A percentile compares a stretch with the other conserved stretches of the same genome.
Evolutionary conservation across 37 sponge, comb jelly and placozoan genomes (phyloP).

Genomic region (Axinella damicornis): DNA sequence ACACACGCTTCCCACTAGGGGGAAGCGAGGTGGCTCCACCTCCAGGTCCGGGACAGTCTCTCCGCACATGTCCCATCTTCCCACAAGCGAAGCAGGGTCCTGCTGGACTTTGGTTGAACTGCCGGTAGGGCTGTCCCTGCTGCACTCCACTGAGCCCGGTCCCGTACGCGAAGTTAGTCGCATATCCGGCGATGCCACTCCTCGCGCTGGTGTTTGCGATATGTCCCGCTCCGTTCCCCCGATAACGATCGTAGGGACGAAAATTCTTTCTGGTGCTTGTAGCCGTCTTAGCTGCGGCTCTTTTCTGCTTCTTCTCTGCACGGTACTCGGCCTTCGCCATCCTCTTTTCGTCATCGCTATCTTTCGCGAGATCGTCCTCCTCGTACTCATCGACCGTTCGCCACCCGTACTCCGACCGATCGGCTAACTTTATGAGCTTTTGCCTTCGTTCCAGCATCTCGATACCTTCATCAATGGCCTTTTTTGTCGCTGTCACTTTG

Average conservation of each 20-base stretch:
- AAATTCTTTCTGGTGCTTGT: too few species aligned
- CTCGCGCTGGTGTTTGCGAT: too few species aligned
- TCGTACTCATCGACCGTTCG: background rate
- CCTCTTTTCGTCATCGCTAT: constrained; percentile 8
- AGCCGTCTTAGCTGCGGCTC: too few species aligned
- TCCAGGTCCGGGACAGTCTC: background rate
- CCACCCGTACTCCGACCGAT: constrained; percentile 23
- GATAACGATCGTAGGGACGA: too few species aligned
- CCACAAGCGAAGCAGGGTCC: constrained; percentile 1
- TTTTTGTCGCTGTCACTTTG: background rate
- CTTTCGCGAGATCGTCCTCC: constrained; percentile 10
- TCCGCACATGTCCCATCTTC: background rate
- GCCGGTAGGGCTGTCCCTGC: background rate
- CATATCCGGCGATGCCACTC: too few species aligned
- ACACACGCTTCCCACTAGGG: too few species aligned
- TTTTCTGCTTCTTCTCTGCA: constrained; percentile 5
- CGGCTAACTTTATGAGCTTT: constrained; percentile 10
- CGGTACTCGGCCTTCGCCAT: constrained; percentile 10
- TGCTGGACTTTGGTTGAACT: background rate
- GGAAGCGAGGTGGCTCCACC: too few species aligned
- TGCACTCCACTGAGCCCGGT: background rate
- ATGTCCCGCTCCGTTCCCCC: too few species aligned
- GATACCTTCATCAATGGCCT: constrained; percentile 3
- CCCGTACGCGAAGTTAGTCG: background rate
- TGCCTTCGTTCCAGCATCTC: background rate